Evolutionary conservation across 2,113 vertebrate species (phyloP), one percentile per base, ranked within the genome.

Genomic region (Pangasianodon hypophthalmus): DNA sequence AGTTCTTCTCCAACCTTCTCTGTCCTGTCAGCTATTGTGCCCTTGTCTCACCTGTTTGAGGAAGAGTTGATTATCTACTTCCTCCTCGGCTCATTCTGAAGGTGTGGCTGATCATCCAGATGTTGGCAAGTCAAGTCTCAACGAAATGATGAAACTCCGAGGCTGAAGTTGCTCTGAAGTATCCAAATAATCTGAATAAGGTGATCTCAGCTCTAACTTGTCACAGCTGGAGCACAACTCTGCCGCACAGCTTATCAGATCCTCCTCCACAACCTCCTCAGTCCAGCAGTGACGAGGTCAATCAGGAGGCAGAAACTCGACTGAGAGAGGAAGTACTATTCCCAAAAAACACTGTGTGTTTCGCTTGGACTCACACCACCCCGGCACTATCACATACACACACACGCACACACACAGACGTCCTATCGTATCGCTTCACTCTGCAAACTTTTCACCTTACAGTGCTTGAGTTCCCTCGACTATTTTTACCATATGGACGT

Each of bases 231-330:
- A 73, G 79, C 48, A 44, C 56, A 1, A 26, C 9, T 52, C 46
- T 89, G 52, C 71, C 84, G 77, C 86, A 71, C 62, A 58, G 85
- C 87, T 94, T 90, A 91, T 92, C 90, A 87, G 87, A 85, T 85
- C 87, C 84, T 75, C 87, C 73, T 69, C 85, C 87, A 41, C 24
- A 77, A 88, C 32, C 41, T 88, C 69, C 69, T 73, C 46, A 90
- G 77, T 29, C 69, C 82, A 19, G 67, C 88, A 83, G 71, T 77
- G 77, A 81, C 50, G 44, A 32, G 32, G 82, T 83, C 67, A 82
- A 79, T 83, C 77, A 44, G 82, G 56, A 62, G 26, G 54, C 37
- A 90, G 60, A 50, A 87, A 83, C 86, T 62, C 41, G 54, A 56
- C 46, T 32, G 83, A n/a, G 80, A 52, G 84, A 86, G 64, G 89